A percentile compares a stretch with the other conserved stretches of the same genome.
These are phyloP conservation scores for Philopedon plagiatum DNA, from an alignment of 2,888 invertebrate genomes.

Conservation along the genomic window DNA sequence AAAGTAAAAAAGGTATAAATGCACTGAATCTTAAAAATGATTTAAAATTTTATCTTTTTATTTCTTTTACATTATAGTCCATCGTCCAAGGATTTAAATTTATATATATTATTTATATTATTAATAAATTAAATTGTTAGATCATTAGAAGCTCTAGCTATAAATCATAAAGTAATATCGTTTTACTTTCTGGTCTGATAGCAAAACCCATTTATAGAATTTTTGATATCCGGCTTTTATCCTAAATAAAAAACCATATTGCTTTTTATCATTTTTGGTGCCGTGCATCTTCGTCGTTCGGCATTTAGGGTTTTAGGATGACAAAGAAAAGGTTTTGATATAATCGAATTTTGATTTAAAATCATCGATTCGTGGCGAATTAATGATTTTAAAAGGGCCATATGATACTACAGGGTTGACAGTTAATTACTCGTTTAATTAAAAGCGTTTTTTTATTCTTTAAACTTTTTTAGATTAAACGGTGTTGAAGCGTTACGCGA, in stretches of 20 bases:
- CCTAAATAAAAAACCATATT: constrained; percentile 39
- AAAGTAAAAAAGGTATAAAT: too few species aligned
- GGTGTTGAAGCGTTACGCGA: too few species aligned
- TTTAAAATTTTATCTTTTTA: too few species aligned
- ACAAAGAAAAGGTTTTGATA: not conserved
- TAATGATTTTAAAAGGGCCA: not conserved
- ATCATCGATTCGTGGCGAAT: not conserved
- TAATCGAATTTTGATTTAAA: constrained; percentile 2
- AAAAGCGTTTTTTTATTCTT: too few species aligned
- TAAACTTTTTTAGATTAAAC: too few species aligned
- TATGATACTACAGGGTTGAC: not conserved
- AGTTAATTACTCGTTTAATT: not conserved
- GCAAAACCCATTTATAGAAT: constrained; percentile 5
- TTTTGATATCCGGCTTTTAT: constrained; percentile 11
- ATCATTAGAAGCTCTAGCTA: not conserved
- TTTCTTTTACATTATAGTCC: too few species aligned
- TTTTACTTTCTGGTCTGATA: not conserved
- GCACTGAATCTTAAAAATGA: too few species aligned
- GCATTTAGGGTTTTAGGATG: constrained; percentile 11
- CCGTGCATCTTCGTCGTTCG: constrained; percentile 26
- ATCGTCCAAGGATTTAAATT: too few species aligned
- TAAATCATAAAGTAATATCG: constrained; percentile 10
- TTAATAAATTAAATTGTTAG: not conserved
- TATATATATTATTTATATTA: not conserved
- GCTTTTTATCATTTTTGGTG: constrained; percentile 45